phyloP scores from a whole-genome alignment of 2,888 invertebrate species.

The Acronicta psi region DNA sequence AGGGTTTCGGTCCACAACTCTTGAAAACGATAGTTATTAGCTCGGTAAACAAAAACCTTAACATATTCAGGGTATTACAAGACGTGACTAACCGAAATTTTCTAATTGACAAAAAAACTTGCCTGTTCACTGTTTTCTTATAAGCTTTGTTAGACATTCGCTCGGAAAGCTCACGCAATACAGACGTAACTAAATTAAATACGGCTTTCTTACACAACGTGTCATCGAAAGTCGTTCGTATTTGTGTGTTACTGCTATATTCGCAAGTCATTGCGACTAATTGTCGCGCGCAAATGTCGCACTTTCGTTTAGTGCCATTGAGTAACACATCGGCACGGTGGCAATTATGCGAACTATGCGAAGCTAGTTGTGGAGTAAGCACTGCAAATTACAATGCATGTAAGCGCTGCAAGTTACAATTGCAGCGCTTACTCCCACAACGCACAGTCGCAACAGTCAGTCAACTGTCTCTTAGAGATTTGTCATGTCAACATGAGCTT shows the following conservation, averaged over 20 bases:
- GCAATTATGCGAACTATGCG: too few species aligned
- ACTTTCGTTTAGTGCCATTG: background rate
- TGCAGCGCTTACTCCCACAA: too few species aligned
- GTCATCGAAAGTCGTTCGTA: constrained; percentile 19
- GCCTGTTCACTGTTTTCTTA: constrained; percentile 6
- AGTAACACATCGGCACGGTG: background rate
- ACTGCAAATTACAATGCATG: too few species aligned
- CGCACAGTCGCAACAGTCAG: too few species aligned
- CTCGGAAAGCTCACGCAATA: constrained; percentile 23
- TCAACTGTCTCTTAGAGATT: too few species aligned
- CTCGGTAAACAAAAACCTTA: background rate
- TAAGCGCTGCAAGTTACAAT: too few species aligned
- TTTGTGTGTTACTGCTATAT: constrained; percentile 17
- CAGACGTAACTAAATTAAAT: constrained; percentile 11
- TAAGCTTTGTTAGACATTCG: background rate
- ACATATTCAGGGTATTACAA: background rate
- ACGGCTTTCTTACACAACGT: constrained; percentile 23
- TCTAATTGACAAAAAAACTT: constrained; percentile 3
- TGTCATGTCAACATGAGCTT: too few species aligned
- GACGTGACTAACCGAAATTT: background rate
- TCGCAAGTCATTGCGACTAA: constrained; percentile 33
- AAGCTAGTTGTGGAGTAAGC: too few species aligned
- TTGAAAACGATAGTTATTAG: too few species aligned
- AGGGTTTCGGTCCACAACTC: too few species aligned
- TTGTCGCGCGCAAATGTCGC: constrained; percentile 1